These are phyloP conservation scores for Paelopatides confundens DNA, from an alignment of 53 echinoderm and acorn worm genomes.

Conservation along the genomic window DNA sequence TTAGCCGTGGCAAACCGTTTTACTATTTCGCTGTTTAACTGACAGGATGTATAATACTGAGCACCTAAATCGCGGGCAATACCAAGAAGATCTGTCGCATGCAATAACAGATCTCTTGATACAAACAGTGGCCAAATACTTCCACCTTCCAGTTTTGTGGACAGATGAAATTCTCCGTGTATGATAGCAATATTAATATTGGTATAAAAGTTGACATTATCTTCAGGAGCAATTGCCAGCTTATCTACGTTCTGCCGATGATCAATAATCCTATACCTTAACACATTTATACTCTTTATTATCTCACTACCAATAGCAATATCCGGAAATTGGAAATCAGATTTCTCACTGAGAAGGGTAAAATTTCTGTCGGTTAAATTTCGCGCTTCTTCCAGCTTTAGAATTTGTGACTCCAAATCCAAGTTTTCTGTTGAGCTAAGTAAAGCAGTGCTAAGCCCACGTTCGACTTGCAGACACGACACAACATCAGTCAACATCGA, in stretches of 20 bases:
- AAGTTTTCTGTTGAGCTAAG: not conserved
- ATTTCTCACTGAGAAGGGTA: not conserved
- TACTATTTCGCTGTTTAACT: conserved; percentile 19
- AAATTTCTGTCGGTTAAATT: not conserved
- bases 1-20: conserved; percentile 60
- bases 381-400: not conserved
- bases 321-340: conserved; percentile 7
- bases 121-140: conserved; percentile 66
- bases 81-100: conserved; percentile 69
- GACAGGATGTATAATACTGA: conserved; percentile 72
- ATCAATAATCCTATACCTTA: not conserved
- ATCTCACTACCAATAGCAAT: not conserved
- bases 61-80: conserved; percentile 80
- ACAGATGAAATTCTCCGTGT: conserved; percentile 7
- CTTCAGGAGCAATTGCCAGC: not conserved
- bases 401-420: not conserved
- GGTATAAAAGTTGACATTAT: conserved; percentile 68
- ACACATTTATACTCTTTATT: not conserved
- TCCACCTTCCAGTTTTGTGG: conserved; percentile 52
- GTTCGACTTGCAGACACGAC: not conserved
- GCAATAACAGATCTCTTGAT: conserved; percentile 65
- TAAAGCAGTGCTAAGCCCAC: conserved; percentile 21
- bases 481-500: not conserved
- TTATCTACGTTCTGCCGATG: not conserved
- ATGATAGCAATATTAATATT: conserved; percentile 62